These are phyloP conservation scores for Drosophila nr. fundita DNA, from an alignment of 2,888 invertebrate genomes.

Conservation along the genomic window DNA sequence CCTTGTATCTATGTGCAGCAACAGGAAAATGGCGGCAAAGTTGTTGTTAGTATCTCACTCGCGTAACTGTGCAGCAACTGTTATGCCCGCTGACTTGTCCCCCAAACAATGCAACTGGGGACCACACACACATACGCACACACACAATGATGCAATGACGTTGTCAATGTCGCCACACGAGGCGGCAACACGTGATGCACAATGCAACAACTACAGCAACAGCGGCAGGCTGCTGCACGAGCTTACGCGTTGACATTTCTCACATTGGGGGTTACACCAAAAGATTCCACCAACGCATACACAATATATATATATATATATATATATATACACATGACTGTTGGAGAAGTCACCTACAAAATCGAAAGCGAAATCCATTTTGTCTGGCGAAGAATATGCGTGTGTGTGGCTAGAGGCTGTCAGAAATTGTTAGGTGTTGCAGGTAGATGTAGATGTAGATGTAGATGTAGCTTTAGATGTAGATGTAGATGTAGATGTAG, in stretches of 20 bases:
- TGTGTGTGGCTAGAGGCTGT: slow-evolving; percentile 16
- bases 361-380: slow-evolving; percentile 76
- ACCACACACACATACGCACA: slow-evolving; percentile 8
- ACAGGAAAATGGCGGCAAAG: slow-evolving; percentile 72
- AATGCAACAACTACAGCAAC: slow-evolving; percentile 32
- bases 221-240: slow-evolving; percentile 21
- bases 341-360: slow-evolving; percentile 56
- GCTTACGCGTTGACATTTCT: slow-evolving; percentile 39
- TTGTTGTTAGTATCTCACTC: slow-evolving; percentile 65
- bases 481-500: slow-evolving; percentile 2
- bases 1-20: slow-evolving; percentile 34
- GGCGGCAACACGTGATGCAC: slow-evolving; percentile 77
- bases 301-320: slow-evolving; percentile 12
- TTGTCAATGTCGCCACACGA: slow-evolving; percentile 62
- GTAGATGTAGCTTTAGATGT: slow-evolving; percentile 5
- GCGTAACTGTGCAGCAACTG: slow-evolving; percentile 31
- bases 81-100: slow-evolving; percentile 15
- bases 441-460: slow-evolving; percentile 1
- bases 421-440: slow-evolving; percentile 27
- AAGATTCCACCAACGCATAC: slow-evolving; percentile 42
- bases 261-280: slow-evolving; percentile 28
- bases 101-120: slow-evolving; percentile 3
- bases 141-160: slow-evolving; percentile 22
- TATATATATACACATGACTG: neutral
- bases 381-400: slow-evolving; percentile 31